Evolutionary conservation across 2,113 vertebrate genomes (phyloP).

Genomic region (Orthonyx spaldingii): DNA sequence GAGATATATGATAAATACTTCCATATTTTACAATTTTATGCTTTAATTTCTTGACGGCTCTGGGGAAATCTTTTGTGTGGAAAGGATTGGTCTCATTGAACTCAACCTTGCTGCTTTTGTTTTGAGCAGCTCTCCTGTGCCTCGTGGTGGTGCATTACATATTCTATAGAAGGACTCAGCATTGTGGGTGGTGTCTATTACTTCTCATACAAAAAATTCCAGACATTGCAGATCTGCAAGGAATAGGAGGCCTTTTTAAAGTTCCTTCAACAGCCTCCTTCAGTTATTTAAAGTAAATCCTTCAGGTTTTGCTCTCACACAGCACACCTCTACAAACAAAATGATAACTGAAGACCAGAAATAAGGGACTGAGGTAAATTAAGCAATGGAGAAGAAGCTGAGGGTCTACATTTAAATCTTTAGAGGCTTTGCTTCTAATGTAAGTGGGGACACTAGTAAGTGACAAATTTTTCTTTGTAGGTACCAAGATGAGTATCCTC

Average conservation of each 20-base stretch:
- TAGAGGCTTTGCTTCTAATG: background rate
- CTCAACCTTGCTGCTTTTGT: background rate
- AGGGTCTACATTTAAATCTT: background rate
- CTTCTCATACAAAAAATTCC: conserved; percentile 40
- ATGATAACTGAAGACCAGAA: background rate
- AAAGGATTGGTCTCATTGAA: background rate
- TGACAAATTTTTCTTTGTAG: background rate
- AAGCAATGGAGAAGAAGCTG: background rate
- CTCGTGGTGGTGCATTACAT: background rate
- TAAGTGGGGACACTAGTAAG: background rate
- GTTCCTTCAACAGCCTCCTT: background rate
- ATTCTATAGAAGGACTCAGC: conserved; percentile 25
- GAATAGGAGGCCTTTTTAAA: conserved; percentile 6
- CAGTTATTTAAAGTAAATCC: background rate
- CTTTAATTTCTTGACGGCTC: background rate
- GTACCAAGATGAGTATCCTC: background rate
- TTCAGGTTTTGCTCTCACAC: background rate
- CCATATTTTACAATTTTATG: background rate
- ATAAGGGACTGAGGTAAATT: background rate
- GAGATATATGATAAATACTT: background rate
- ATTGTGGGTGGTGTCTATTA: conserved; percentile 47
- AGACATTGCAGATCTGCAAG: conserved; percentile 20
- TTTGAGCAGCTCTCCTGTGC: conserved; percentile 21
- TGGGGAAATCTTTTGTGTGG: background rate
- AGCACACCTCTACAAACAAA: background rate